These are phyloP conservation scores for Melopsittacus undulatus DNA, from an alignment of 2,797 vertebrate species.

Conservation along the genomic window DNA sequence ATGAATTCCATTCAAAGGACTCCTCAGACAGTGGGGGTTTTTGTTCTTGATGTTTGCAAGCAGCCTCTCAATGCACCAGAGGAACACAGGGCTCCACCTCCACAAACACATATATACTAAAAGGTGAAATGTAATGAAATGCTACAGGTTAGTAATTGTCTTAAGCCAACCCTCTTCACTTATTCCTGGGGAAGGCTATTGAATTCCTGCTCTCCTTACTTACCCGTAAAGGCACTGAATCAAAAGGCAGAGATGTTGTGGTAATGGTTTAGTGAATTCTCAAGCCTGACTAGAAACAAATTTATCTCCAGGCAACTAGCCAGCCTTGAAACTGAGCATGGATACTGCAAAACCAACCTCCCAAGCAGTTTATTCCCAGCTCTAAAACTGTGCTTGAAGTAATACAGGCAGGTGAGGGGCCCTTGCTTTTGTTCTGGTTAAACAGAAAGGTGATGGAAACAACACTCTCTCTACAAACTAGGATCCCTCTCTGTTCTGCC, in stretches of 20 bases:
- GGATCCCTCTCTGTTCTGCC: not conserved
- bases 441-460: not conserved
- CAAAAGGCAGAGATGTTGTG: not conserved
- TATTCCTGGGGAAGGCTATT: not conserved
- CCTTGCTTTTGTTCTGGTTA: not conserved
- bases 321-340: not conserved
- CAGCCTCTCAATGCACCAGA: not conserved
- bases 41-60: not conserved
- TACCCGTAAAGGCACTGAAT: not conserved
- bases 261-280: not conserved
- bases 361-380: not conserved
- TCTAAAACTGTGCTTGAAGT: not conserved
- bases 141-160: not conserved
- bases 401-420: not conserved
- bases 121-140: not conserved
- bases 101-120: not conserved
- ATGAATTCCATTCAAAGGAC: not conserved
- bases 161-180: not conserved
- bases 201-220: not conserved
- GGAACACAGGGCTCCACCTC: not conserved
- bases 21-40: not conserved
- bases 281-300: conserved; percentile 16
- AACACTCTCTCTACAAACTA: not conserved
- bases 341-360: not conserved
- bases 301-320: conserved; percentile 12